Evolutionary conservation across 2,797 vertebrate genomes (phyloP), one percentile per base, ranked within the genome.

Genomic region (Tangara arthus): DNA sequence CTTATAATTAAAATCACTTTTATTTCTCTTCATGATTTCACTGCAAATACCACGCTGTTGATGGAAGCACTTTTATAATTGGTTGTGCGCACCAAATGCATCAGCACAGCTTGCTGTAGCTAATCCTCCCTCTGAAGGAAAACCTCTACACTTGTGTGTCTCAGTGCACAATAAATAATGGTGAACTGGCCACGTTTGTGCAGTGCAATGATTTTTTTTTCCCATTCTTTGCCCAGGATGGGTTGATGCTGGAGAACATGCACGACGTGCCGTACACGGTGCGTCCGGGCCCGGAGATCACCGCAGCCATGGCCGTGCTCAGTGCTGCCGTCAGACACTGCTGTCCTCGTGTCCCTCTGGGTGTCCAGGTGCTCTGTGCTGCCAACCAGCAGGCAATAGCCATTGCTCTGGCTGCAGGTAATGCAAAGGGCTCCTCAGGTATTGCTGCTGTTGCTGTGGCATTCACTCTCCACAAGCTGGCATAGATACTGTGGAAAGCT

Each of bases 221-320:
- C 0, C 35, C 2, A 42, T 60, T 16, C 66, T 52, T 70, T 86
- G 93, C 65, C 56, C 96, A 99, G 99, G 98, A 99, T 22, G 98
- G 97, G 19, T 23, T 99, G 88, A 98, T 99, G 19, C 95, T 99
- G 66, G 99, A 99, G 95, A 99, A 99, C 97, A 99, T 99, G 99
- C 98, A 99, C 13, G 98, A 99, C 27, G 90, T 98, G 84, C 99
- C 98, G 0, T 99, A 99, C 94, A 97, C 94, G 1, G 89, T 98
- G 75, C 55, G 91, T 5, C 94, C 97, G 23, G 99, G 98, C 32
- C 98, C 98, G 1, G 99, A 99, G 93, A 98, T 99, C 50, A 98
- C 97, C 0, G 97, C 99, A 8, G 97, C 97, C 15, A 98, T 99
- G 98, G 97, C 98, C 0, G 97, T 97, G 5, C 90, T 99, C 11